phyloP scores from a whole-genome alignment of 2,888 invertebrate species.

The Coremacera marginata region DNA sequence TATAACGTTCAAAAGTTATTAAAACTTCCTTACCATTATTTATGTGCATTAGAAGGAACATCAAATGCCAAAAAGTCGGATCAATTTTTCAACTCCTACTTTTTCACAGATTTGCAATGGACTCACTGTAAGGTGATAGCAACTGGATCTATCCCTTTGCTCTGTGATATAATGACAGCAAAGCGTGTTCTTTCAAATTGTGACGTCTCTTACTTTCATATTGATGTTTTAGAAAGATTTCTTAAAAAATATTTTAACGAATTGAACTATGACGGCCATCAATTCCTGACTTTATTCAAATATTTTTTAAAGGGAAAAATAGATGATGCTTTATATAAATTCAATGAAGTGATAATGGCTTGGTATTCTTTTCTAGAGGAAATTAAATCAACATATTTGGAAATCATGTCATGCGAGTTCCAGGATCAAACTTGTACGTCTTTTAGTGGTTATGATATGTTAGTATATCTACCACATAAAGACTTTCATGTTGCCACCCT shows the following conservation, averaged over 20 bases:
- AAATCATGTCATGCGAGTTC: constrained; percentile 62
- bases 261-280: constrained; percentile 84
- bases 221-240: constrained; percentile 72
- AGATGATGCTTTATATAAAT: constrained; percentile 54
- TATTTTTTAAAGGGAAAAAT: constrained; percentile 69
- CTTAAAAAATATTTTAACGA: constrained; percentile 80
- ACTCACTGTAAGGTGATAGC: constrained; percentile 84
- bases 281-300: constrained; percentile 81
- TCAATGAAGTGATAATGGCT: constrained; percentile 61
- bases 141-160: constrained; percentile 80
- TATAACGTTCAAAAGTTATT: constrained; percentile 85
- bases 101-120: constrained; percentile 83
- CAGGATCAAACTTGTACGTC: constrained; percentile 51
- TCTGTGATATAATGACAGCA: constrained; percentile 79
- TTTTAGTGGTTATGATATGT: constrained; percentile 67
- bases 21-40: constrained; percentile 85
- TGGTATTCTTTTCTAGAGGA: constrained; percentile 64
- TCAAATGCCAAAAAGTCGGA: constrained; percentile 68
- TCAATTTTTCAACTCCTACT: constrained; percentile 76
- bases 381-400: constrained; percentile 70
- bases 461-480: constrained; percentile 69
- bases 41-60: constrained; percentile 66
- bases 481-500: constrained; percentile 82
- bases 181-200: constrained; percentile 55
- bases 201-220: constrained; percentile 67